phyloP scores from a whole-genome alignment of 35 echinoderm and acorn worm species.

The Stichopus chloronotus region DNA sequence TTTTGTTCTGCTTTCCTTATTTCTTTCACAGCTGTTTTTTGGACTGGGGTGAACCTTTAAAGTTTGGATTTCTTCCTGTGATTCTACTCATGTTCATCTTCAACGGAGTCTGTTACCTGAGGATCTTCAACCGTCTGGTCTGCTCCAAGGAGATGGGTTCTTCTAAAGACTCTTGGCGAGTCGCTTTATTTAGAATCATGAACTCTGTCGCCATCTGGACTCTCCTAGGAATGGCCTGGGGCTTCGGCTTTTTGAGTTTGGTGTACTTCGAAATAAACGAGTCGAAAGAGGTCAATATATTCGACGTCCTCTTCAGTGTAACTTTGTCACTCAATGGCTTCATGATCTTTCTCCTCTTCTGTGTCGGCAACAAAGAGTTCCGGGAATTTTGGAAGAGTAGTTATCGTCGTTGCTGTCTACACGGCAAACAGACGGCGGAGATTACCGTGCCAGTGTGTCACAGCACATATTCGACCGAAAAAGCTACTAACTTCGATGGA shows the following conservation, averaged over 20 bases:
- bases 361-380: constrained; percentile 33
- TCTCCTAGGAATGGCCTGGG: constrained; percentile 9
- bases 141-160: constrained; percentile 44
- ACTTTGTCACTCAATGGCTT: constrained; percentile 31
- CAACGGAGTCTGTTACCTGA: constrained; percentile 15
- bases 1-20: too few species aligned
- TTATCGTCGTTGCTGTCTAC: neutral
- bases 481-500: constrained; percentile 29
- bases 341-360: constrained; percentile 22
- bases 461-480: neutral
- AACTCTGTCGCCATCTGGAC: constrained; percentile 17
- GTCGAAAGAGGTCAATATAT: neutral
- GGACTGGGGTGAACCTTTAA: constrained; percentile 3
- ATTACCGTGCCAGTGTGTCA: neutral
- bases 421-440: constrained; percentile 14
- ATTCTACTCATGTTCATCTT: constrained; percentile 18
- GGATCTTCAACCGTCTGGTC: constrained; percentile 1
- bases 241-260: constrained; percentile 28
- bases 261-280: neutral
- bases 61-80: constrained; percentile 7
- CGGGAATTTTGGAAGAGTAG: neutral
- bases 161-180: neutral
- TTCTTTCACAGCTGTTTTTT: constrained; percentile 11
- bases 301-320: constrained; percentile 9
- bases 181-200: neutral